Percentiles rank a stretch among this genome's conserved stretches.
Evolutionary conservation across 2,797 vertebrate genomes (phyloP).

Genomic region (Poecilia velifera): DNA sequence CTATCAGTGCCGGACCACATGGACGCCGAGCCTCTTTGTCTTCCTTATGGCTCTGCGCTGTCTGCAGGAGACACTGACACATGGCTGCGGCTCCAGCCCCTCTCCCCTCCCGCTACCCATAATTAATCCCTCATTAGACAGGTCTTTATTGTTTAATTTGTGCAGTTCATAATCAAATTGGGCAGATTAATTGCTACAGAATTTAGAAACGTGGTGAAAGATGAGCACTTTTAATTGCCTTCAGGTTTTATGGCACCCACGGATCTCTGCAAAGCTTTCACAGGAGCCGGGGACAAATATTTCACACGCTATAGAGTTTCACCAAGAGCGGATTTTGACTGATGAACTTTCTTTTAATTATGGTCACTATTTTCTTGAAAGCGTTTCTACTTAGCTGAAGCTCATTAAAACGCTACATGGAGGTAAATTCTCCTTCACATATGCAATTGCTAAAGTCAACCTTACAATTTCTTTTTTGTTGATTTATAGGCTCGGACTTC

Average conservation of each 20-base stretch:
- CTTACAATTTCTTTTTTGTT: slow-evolving; percentile 79
- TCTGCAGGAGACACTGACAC: slow-evolving; percentile 88
- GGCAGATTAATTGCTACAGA: slow-evolving; percentile 98
- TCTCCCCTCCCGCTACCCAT: slow-evolving; percentile 92
- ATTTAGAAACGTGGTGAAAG: slow-evolving; percentile 92
- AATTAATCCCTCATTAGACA: slow-evolving; percentile 99
- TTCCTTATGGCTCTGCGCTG: slow-evolving; percentile 87
- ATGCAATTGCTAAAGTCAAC: slow-evolving; percentile 83
- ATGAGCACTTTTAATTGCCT: slow-evolving; percentile 88
- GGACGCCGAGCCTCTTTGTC: slow-evolving; percentile 90
- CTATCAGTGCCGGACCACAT: slow-evolving; percentile 97
- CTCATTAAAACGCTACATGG: slow-evolving; percentile 90
- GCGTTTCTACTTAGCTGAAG: slow-evolving; percentile 85
- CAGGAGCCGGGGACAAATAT: slow-evolving; percentile 87
- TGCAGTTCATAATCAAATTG: slow-evolving; percentile 99
- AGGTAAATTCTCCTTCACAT: slow-evolving; percentile 89
- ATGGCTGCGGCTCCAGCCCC: slow-evolving; percentile 85
- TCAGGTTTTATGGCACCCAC: slow-evolving; percentile 82
- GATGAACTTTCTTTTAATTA: slow-evolving; percentile 78
- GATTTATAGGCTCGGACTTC: slow-evolving; percentile 77
- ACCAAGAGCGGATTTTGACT: slow-evolving; percentile 78
- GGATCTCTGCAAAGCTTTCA: slow-evolving; percentile 81
- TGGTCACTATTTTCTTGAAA: slow-evolving; percentile 73
- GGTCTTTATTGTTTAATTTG: slow-evolving; percentile 99
- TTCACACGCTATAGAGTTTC: slow-evolving; percentile 72